Percentiles rank a stretch among this genome's conserved stretches.
Evolutionary conservation across 2,888 invertebrate genomes (phyloP).

Genomic region (Nymphalis c-album): DNA sequence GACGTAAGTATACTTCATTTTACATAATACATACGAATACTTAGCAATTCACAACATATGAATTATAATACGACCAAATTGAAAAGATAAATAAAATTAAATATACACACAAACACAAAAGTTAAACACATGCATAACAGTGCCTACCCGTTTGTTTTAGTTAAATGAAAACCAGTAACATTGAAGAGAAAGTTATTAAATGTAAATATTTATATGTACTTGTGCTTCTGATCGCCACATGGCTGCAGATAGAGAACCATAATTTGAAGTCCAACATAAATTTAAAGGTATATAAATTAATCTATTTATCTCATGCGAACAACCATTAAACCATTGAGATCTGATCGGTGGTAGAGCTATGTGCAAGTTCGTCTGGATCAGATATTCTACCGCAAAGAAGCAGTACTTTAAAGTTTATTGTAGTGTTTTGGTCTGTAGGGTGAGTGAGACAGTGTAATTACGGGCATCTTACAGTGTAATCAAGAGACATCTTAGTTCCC

Average conservation of each 20-base stretch:
- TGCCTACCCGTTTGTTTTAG: neutral
- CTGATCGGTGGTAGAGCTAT: neutral
- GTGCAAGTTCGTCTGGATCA: too few species aligned
- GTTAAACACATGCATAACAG: neutral
- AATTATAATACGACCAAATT: neutral
- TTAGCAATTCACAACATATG: neutral
- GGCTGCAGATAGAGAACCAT: slow-evolving; percentile 29
- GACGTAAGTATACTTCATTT: neutral
- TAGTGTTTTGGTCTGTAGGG: too few species aligned
- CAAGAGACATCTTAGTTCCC: too few species aligned
- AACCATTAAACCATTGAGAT: neutral
- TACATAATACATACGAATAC: slow-evolving; percentile 1
- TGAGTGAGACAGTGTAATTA: too few species aligned
- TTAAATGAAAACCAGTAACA: slow-evolving; percentile 37
- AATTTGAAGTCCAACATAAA: slow-evolving; percentile 5
- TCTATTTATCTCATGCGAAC: neutral
- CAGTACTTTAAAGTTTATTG: too few species aligned
- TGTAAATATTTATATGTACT: slow-evolving; percentile 31
- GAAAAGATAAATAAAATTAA: neutral
- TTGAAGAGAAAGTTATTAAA: slow-evolving; percentile 30
- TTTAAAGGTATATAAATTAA: slow-evolving; percentile 13
- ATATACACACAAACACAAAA: neutral
- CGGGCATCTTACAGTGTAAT: too few species aligned
- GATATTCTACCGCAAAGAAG: too few species aligned
- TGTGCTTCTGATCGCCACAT: slow-evolving; percentile 32